Conservation (phyloP, 2,888 invertebrate genomes). For the Vesta saturnalis region DNA sequence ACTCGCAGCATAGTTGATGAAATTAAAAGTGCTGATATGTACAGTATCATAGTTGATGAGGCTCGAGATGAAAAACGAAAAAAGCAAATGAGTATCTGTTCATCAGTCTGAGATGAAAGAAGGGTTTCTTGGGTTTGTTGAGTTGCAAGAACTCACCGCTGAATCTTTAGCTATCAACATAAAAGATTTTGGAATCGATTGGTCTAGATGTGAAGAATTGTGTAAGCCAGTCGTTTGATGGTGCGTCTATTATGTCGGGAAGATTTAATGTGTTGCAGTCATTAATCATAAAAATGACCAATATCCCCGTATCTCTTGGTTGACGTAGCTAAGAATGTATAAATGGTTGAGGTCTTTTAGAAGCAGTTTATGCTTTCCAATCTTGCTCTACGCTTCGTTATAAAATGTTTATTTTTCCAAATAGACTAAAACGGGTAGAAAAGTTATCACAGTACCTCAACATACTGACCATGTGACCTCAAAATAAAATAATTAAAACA, state of each 20-base stretch:
- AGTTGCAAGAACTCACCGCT: neutral
- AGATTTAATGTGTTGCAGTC: neutral
- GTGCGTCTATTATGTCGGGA: neutral
- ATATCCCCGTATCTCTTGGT: conserved; percentile 20
- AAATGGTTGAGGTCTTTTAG: neutral
- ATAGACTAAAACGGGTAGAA: too few species aligned
- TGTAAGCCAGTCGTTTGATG: neutral
- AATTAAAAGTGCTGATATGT: too few species aligned
- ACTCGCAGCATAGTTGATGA: neutral
- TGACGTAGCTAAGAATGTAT: neutral
- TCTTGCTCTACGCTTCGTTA: too few species aligned
- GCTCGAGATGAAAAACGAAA: neutral
- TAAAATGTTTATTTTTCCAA: too few species aligned
- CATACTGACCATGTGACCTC: too few species aligned
- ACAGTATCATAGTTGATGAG: neutral
- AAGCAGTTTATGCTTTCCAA: too few species aligned
- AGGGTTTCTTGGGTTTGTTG: neutral
- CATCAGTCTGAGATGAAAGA: neutral
- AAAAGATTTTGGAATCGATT: neutral
- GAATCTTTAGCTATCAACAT: neutral
- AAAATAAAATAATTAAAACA: too few species aligned
- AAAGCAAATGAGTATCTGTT: neutral
- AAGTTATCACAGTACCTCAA: too few species aligned
- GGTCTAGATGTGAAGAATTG: neutral
- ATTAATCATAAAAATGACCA: neutral